Evolutionary conservation across 1,140 invertebrate genomes (phyloP), one percentile per base, ranked within the genome.

Genomic region (Platorchestia sp.): DNA sequence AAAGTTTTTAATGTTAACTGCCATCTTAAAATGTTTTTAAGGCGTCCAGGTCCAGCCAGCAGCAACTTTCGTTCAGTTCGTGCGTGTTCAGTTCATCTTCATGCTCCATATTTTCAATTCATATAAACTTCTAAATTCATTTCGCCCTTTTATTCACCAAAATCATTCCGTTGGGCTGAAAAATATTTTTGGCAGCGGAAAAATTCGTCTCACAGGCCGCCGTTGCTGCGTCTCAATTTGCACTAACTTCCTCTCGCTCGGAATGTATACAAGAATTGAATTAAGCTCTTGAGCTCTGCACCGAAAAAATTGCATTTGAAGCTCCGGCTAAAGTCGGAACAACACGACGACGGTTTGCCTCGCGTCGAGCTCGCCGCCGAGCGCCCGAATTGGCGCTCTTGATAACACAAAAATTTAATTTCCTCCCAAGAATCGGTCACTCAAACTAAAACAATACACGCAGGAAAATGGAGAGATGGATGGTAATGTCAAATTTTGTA

Each of bases 221-320:
- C 36, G 59, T 27, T 75, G 59, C 59, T 75, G 27, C 59, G 14
- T 75, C 59, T 75, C 59, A 75, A 75, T 75, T 75, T 75, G 59
- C 59, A 75, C 59, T 75, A 75, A 75, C 59, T 75, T 75, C 59
- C 59, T 22, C 59, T 75, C 27, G 59, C 59, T 75, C 27, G 59
- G 59, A 75, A 75, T 75, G 59, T 75, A 75, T 75, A 75, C 59
- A 75, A 75, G 59, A 75, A 75, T 75, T 75, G 59, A 75, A 75
- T 75, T 75, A 75, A 75, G 59, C 59, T 75, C 59, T 75, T 75
- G 59, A 75, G 59, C 59, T 75, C 59, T 75, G 59, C 59, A 19
- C 14, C 59, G 1, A 36, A 75, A 75, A 75, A 75, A 75, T 75
- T 75, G 59, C 59, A 75, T 75, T 75, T 75, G 59, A 75, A 75